Base-by-base conservation (phyloP, 2,888 invertebrate genomes). In the Dynastes maya region DNA sequence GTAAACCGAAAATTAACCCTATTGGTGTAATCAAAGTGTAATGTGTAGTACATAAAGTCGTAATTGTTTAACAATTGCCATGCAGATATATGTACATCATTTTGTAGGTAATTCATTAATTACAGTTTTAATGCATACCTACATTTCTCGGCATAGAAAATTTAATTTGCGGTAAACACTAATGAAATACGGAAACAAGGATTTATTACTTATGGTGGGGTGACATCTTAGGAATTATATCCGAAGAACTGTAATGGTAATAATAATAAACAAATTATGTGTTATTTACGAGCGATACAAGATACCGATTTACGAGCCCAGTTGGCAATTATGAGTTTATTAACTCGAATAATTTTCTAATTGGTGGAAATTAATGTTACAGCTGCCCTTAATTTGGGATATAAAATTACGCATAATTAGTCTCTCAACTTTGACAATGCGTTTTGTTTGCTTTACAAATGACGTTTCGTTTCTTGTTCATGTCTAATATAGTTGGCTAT, bases 201-300 rank as follows among this genome's bases (percentile, higher is more conserved):
- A 68, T 76, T 76, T 76, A 76, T 64, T 29, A 40, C 27, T 40
- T 16, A 65, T 67, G 68, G 67, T 37, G 29, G 67, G 68, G 53
- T 40, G 67, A 68, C 67, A 64, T 76, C 72, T 74, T 63, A 74
- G 72, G 40, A 61, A 74, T 74, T 74, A 74, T 49, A 16, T 74
- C 55, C 61, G 49, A 37, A 22, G n/a, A 63, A 74, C 72, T 22
- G 72, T 45, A 74, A 71, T 74, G 29, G 72, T 29, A 74, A 74
- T 74, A 72, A 61, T 72, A 74, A 74, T 74, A 61, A 74, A 74
- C 72, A 74, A 74, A 74, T 74, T 74, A 61, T 40, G 78, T 75
- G 65, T 75, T 74, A 74, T 74, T 74, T 74, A 74, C 72, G 61
- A 16, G 45, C 45, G 27, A 27, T 45, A 74, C 40, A 45, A 74